These are phyloP conservation scores for Hydropotes inermis DNA, from an alignment of 2,113 vertebrate genomes.

Conservation along the genomic window DNA sequence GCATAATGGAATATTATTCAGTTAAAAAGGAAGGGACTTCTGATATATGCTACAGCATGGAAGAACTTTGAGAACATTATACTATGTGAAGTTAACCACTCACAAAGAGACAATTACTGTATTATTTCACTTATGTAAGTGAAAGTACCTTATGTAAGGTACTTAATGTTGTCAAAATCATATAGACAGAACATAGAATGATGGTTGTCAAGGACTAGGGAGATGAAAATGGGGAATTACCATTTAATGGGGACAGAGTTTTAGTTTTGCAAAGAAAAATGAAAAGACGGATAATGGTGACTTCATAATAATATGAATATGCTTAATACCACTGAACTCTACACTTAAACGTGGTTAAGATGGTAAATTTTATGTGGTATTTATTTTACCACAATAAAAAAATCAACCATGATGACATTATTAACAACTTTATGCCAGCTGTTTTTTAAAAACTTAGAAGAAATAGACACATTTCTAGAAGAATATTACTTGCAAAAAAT, in stretches of 20 bases:
- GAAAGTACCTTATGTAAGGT: neutral
- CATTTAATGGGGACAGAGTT: neutral
- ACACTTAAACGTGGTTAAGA: neutral
- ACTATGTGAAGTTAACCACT: neutral
- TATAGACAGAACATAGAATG: neutral
- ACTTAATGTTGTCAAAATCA: neutral
- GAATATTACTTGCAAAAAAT: conserved; percentile 38
- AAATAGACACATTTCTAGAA: conserved; percentile 35
- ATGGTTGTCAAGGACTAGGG: neutral
- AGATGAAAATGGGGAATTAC: neutral
- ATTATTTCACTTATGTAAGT: neutral
- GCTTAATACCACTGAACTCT: neutral
- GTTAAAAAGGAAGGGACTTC: neutral
- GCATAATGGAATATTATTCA: neutral
- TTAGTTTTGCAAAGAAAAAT: neutral
- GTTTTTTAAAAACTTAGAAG: neutral
- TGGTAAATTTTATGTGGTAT: neutral
- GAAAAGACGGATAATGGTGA: neutral
- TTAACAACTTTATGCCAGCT: neutral
- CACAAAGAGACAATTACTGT: neutral
- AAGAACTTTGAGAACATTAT: neutral
- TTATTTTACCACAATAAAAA: neutral
- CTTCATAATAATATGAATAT: neutral
- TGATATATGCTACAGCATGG: neutral
- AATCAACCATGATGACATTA: neutral